phyloP scores from a whole-genome alignment of 2,113 vertebrate species.

The Penelope pileata region DNA sequence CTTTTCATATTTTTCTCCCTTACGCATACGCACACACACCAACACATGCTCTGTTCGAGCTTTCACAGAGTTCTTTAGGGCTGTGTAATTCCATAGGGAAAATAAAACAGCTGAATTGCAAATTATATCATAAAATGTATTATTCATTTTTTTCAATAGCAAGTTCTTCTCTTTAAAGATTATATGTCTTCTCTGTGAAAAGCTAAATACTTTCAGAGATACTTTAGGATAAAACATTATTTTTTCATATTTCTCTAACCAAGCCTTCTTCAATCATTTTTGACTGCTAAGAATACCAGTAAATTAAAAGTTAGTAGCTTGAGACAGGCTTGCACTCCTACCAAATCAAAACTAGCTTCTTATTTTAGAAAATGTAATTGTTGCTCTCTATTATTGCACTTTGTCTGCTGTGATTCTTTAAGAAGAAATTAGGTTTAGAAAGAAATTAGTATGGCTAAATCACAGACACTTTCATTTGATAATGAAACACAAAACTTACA shows the following conservation, averaged over 20 bases:
- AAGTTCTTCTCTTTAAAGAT: neutral
- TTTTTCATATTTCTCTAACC: neutral
- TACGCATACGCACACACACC: neutral
- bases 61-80: neutral
- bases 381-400: neutral
- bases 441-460: neutral
- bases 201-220: neutral
- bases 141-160: neutral
- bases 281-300: neutral
- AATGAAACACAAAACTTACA: neutral
- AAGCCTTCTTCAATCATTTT: slow-evolving; percentile 6
- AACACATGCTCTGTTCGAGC: neutral
- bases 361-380: slow-evolving; percentile 23
- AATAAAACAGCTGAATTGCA: neutral
- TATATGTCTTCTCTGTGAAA: neutral
- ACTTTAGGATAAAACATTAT: neutral
- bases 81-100: neutral
- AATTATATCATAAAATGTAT: neutral
- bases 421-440: neutral
- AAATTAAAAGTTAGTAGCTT: slow-evolving; percentile 47
- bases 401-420: neutral
- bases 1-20: neutral
- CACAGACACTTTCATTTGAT: neutral
- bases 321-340: slow-evolving; percentile 16
- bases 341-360: neutral